A percentile compares a stretch with the other conserved stretches of the same genome.
Conservation (phyloP, 2,797 vertebrate genomes). For the Phylloscopus collybita region DNA sequence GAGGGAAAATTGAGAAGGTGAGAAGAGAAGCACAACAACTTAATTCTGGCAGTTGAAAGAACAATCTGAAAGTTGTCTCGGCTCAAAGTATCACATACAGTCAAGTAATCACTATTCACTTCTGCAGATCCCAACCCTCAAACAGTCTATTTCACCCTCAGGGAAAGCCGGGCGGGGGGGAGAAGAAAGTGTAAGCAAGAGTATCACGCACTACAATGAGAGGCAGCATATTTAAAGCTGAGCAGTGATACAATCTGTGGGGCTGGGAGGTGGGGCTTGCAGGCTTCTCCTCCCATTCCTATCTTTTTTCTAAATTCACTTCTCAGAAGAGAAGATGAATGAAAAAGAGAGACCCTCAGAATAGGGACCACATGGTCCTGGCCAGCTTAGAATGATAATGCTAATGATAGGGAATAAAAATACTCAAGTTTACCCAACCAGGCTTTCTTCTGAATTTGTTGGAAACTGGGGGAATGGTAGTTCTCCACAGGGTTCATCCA, state of each 20-base stretch:
- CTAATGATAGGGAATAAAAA: background rate
- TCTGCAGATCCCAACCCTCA: constrained; percentile 8
- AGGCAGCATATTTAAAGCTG: background rate
- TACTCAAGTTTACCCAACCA: background rate
- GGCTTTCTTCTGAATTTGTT: background rate
- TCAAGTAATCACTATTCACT: constrained; percentile 20
- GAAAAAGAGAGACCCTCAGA: background rate
- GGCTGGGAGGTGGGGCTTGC: background rate
- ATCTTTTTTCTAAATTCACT: background rate
- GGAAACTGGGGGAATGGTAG: background rate
- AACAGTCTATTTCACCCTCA: background rate
- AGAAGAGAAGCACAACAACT: constrained; percentile 49
- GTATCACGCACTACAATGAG: background rate
- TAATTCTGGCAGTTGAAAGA: constrained; percentile 61
- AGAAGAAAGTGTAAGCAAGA: background rate
- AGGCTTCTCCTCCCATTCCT: background rate
- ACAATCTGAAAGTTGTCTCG: constrained; percentile 38
- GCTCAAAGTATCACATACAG: background rate
- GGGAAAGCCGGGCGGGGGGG: background rate
- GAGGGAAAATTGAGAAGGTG: constrained; percentile 49
- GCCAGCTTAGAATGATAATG: background rate
- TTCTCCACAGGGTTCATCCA: background rate
- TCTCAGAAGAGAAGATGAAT: background rate
- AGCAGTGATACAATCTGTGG: background rate
- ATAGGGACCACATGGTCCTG: background rate